Percentiles rank a stretch among this genome's conserved stretches.
phyloP scores from a whole-genome alignment of 2,113 vertebrate genomes.

The Gadus chalcogrammus region DNA sequence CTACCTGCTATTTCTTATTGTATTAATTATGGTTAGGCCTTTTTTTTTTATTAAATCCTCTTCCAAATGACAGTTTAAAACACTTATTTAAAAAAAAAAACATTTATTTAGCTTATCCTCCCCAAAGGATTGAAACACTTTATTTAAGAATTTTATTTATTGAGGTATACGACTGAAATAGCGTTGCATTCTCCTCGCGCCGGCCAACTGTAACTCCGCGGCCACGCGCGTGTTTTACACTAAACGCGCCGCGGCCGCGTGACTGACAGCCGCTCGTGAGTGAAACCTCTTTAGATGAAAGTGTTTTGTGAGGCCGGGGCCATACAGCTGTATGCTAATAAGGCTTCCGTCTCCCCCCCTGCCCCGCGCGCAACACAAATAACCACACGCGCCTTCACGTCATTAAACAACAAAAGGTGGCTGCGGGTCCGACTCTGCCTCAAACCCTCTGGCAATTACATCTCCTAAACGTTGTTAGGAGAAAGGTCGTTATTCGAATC shows the following conservation, averaged over 20 bases:
- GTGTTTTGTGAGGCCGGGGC: constrained; percentile 37
- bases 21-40: no score
- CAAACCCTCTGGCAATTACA: background rate
- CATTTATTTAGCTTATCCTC: no score
- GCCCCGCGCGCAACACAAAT: constrained; percentile 75
- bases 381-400: constrained; percentile 61
- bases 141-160: no score
- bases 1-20: no score
- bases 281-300: constrained; percentile 39
- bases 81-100: no score
- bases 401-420: background rate
- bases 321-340: constrained; percentile 92
- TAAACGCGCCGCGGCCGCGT: constrained; percentile 43
- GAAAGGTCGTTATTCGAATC: background rate
- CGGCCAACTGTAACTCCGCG: constrained; percentile 29
- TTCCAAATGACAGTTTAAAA: no score
- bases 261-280: constrained; percentile 42
- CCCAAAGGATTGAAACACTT: no score
- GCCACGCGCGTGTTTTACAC: constrained; percentile 1
- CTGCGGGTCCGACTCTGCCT: background rate
- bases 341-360: constrained; percentile 25
- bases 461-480: no score
- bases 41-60: no score
- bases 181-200: background rate
- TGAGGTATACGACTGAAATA: background rate